These are phyloP conservation scores for Eretmocerus hayati DNA, from an alignment of 2,888 invertebrate species.

Conservation along the genomic window DNA sequence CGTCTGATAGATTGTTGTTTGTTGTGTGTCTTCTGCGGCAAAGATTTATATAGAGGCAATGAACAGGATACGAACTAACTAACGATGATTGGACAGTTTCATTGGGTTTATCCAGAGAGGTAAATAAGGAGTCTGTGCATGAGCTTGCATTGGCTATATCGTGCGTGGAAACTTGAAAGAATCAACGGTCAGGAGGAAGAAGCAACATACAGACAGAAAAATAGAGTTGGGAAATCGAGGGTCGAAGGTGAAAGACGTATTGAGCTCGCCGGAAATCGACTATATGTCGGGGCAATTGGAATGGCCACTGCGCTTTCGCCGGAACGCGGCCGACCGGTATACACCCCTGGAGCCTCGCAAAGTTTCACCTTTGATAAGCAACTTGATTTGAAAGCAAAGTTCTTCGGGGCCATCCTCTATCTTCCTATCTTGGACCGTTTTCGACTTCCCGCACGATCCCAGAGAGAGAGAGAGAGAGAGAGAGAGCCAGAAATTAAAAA, in stretches of 20 bases:
- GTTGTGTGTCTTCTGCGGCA: no score
- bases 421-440: no score
- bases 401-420: neutral
- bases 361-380: conserved; percentile 10
- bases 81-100: conserved; percentile 11
- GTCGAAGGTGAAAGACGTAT: conserved; percentile 14
- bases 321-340: neutral
- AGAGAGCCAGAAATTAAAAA: no score
- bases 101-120: neutral
- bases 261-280: conserved; percentile 24
- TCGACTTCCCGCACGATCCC: no score
- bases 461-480: no score
- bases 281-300: conserved; percentile 13
- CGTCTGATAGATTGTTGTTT: conserved; percentile 17
- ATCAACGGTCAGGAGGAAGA: neutral
- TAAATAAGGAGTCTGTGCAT: neutral
- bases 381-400: conserved; percentile 9
- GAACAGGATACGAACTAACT: neutral
- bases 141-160: no score
- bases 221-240: conserved; percentile 17
- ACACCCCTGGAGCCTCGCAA: no score
- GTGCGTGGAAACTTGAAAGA: conserved; percentile 4
- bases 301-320: neutral
- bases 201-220: no score
- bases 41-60: no score